phyloP scores from a whole-genome alignment of 92 coral and sea anemone species.

The Epizoanthus illoricatus region DNA sequence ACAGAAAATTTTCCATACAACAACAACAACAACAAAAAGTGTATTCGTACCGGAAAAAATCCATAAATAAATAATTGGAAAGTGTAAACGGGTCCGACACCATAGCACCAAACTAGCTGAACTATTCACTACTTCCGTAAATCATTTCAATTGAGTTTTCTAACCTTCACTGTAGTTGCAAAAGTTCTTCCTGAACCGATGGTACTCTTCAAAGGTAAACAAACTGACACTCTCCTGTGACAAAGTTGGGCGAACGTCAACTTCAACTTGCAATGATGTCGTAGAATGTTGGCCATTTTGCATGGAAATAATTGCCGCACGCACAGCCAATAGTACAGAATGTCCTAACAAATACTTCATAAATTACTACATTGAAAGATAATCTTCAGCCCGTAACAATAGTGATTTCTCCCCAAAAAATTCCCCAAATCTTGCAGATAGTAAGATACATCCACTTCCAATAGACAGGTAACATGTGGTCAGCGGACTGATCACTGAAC shows the following conservation, averaged over 20 bases:
- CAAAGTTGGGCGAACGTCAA: background rate
- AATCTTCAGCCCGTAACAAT: background rate
- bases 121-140: background rate
- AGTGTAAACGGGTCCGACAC: background rate
- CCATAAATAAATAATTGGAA: no score
- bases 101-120: background rate
- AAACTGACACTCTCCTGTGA: background rate
- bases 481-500: slow-evolving; percentile 63
- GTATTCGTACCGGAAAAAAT: background rate
- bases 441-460: background rate
- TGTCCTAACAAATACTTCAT: background rate
- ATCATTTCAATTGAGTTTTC: background rate
- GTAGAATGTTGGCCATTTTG: slow-evolving; percentile 21
- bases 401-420: no score
- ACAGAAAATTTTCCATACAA: background rate
- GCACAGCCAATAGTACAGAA: background rate
- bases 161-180: slow-evolving; percentile 50
- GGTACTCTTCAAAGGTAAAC: background rate
- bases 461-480: slow-evolving; percentile 17
- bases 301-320: background rate
- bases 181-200: slow-evolving; percentile 25
- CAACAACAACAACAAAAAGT: background rate
- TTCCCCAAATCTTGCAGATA: background rate
- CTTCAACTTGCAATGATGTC: slow-evolving; percentile 20
- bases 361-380: background rate